Base-by-base conservation (phyloP, 2,113 vertebrate genomes). In the Xiphophorus couchianus region DNA sequence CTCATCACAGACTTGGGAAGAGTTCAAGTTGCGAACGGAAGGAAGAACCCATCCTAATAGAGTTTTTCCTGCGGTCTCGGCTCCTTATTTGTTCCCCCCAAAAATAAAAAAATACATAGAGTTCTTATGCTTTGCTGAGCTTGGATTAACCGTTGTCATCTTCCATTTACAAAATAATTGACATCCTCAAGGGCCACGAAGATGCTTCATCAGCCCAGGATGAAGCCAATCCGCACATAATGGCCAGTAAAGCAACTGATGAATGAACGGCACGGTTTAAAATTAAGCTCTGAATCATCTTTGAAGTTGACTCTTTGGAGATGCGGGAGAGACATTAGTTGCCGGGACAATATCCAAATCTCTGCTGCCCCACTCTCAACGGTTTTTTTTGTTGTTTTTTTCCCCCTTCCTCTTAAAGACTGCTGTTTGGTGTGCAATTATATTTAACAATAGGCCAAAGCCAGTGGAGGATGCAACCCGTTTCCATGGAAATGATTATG, bases 401-500 rank as follows among this genome's bases (percentile, higher is more conserved):
- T 28, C 28, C 28, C 31, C 1, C 31, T 5, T 33, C 33, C 75
- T 65, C 83, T 77, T 80, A 80, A 90, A 88, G 84, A 80, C 79
- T 69, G 81, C 81, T 88, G 87, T 91, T 89, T 82, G 80, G 79
- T 37, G 63, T 80, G 86, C 88, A 90, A 88, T 91, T 91, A 88
- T 88, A 89, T 92, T 84, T 85, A 92, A 94, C 91, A 93, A 94
- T 93, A 89, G 87, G 81, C 90, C 81, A 71, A 85, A 91, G 80
- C 90, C 92, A 86, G 89, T 87, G 89, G 85, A 91, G 90, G 92
- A 94, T 90, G 91, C 89, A 87, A 91, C 83, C 85, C 62, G 94
- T 94, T 94, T 88, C 94, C 91, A 93, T 93, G 93, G 93, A 89
- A 93, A 95, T 93, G 90, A 94, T 94, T 94, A 94, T 94, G 94